phyloP scores from a whole-genome alignment of 2,888 invertebrate genomes.

The Petrolisthes cinctipes region DNA sequence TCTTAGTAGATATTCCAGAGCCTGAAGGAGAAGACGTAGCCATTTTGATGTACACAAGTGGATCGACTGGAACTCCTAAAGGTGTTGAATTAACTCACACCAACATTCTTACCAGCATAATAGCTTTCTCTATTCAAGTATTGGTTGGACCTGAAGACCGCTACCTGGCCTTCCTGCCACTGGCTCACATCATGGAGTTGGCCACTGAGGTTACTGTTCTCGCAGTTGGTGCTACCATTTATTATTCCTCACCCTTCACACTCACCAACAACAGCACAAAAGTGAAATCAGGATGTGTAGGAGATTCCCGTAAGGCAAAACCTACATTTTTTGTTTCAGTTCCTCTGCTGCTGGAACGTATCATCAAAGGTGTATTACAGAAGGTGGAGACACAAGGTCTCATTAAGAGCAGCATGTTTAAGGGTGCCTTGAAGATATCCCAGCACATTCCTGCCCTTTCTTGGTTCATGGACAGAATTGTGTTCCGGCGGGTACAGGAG shows the following conservation, averaged over 20 bases:
- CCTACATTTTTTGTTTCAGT: conserved; percentile 97
- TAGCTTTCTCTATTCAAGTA: conserved; percentile 60
- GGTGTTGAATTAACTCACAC: conserved; percentile 64
- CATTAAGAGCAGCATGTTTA: conserved; percentile 86
- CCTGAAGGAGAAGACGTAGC: conserved; percentile 80
- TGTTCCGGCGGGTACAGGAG: conserved; percentile 77
- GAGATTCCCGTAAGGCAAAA: conserved; percentile 89
- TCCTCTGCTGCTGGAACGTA: conserved; percentile 95
- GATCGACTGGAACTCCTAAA: conserved; percentile 65
- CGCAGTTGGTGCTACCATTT: conserved; percentile 84
- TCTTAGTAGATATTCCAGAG: background rate
- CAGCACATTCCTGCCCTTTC: conserved; percentile 53
- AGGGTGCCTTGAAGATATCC: conserved; percentile 68
- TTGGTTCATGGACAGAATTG: conserved; percentile 72
- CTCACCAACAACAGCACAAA: conserved; percentile 89
- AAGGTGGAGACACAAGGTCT: conserved; percentile 87
- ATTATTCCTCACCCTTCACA: conserved; percentile 95
- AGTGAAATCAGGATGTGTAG: conserved; percentile 93
- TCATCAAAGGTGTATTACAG: conserved; percentile 96
- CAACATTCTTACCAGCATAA: conserved; percentile 60
- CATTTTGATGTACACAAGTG: conserved; percentile 88
- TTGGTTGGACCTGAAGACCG: conserved; percentile 68
- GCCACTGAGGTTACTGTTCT: conserved; percentile 68
- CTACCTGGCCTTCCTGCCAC: conserved; percentile 74
- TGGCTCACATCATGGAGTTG: conserved; percentile 74